These are phyloP conservation scores for Melanostoma mellinum DNA, from an alignment of 2,888 invertebrate species.

Conservation along the genomic window DNA sequence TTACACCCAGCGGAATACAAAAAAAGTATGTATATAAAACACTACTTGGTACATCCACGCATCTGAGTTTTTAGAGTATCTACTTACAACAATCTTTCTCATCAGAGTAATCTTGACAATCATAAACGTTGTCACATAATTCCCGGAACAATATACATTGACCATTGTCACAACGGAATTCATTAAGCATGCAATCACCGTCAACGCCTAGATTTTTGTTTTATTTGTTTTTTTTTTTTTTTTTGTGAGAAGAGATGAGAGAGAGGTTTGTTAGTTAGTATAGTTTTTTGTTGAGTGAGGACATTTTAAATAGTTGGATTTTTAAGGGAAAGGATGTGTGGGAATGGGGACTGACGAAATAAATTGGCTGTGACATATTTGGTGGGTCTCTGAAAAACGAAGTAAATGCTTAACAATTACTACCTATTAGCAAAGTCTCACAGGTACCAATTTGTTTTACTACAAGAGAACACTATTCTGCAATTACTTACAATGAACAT, in stretches of 20 bases:
- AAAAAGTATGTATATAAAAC: constrained; percentile 16
- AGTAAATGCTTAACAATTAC: too few relatives aligned
- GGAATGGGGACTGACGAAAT: too few relatives aligned
- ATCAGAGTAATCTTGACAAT: constrained; percentile 90
- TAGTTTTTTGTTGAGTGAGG: too few relatives aligned
- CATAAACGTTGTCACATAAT: constrained; percentile 86
- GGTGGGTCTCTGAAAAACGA: too few relatives aligned
- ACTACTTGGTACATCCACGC: constrained; percentile 27
- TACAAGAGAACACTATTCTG: too few relatives aligned
- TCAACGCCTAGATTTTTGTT: constrained; percentile 73
- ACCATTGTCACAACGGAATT: constrained; percentile 88
- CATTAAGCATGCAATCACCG: constrained; percentile 80
- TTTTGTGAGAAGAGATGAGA: constrained; percentile 41
- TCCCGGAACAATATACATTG: constrained; percentile 84
- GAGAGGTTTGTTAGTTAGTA: constrained; percentile 44
- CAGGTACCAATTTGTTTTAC: too few relatives aligned
- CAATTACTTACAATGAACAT: too few relatives aligned
- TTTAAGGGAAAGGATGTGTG: background rate
- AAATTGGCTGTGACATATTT: too few relatives aligned
- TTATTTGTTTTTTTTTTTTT: background rate
- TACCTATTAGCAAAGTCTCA: too few relatives aligned
- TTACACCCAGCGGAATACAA: constrained; percentile 23
- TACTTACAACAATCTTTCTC: constrained; percentile 91
- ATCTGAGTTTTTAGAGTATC: constrained; percentile 24
- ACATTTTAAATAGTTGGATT: too few relatives aligned